phyloP scores from a whole-genome alignment of 2,797 vertebrate species.

The Karalla daura region DNA sequence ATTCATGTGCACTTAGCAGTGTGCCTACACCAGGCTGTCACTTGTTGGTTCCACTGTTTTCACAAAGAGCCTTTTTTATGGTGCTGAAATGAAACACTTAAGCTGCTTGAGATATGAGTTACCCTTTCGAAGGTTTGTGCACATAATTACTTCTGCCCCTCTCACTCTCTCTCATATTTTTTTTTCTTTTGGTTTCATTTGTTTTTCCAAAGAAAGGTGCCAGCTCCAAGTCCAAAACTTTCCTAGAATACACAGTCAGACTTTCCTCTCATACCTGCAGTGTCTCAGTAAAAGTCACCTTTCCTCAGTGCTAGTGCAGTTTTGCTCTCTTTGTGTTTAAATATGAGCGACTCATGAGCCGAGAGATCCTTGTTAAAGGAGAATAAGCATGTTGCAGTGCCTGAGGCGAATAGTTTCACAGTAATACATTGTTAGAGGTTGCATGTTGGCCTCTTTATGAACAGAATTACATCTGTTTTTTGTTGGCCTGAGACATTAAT shows the following conservation, averaged over 20 bases:
- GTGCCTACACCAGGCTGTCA: not conserved
- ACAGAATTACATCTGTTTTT: constrained; percentile 79
- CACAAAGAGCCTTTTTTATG: constrained; percentile 36
- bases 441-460: constrained; percentile 74
- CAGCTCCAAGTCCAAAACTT: constrained; percentile 4
- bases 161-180: constrained; percentile 5
- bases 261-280: constrained; percentile 1
- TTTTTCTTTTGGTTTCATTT: constrained; percentile 29
- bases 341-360: constrained; percentile 38
- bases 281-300: constrained; percentile 3
- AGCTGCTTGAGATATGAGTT: constrained; percentile 25
- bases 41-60: constrained; percentile 22
- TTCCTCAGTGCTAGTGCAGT: constrained; percentile 9
- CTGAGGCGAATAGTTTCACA: constrained; percentile 75
- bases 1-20: not conserved
- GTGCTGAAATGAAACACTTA: constrained; percentile 35
- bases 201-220: constrained; percentile 17
- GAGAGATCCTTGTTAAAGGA: constrained; percentile 69
- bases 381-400: constrained; percentile 64
- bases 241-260: not conserved
- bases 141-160: constrained; percentile 4
- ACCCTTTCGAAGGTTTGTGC: constrained; percentile 37
- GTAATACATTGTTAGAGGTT: constrained; percentile 69
- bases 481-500: constrained; percentile 77
- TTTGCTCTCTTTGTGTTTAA: constrained; percentile 38